phyloP scores from a whole-genome alignment of 2,797 vertebrate species.

The Lagodon rhomboides region DNA sequence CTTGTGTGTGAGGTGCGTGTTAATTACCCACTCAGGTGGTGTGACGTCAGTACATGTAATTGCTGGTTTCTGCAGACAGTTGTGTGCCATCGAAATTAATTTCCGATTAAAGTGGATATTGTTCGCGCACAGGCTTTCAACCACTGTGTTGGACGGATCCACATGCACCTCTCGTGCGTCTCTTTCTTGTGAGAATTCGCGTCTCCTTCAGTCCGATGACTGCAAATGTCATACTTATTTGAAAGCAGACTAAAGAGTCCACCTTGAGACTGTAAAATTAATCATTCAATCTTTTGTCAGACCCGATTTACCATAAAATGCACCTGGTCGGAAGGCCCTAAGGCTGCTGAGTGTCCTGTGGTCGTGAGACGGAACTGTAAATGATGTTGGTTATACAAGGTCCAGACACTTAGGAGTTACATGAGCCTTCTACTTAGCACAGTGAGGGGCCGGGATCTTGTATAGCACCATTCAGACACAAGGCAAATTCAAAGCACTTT shows the following conservation, averaged over 20 bases:
- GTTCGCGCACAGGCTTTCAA: conserved; percentile 6
- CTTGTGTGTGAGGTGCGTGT: conserved; percentile 15
- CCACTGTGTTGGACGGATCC: conserved; percentile 2
- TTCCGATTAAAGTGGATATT: conserved; percentile 6
- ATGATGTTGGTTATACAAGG: conserved; percentile 33
- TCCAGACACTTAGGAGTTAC: conserved; percentile 16
- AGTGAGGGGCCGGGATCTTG: conserved; percentile 15
- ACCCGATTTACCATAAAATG: conserved; percentile 26
- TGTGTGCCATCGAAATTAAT: neutral
- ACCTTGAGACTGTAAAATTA: conserved; percentile 31
- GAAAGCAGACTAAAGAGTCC: conserved; percentile 36
- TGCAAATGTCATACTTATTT: conserved; percentile 38
- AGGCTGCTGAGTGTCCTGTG: conserved; percentile 25
- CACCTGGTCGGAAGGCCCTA: conserved; percentile 7
- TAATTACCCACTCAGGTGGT: neutral
- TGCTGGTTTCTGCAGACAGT: neutral
- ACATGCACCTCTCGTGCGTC: conserved; percentile 11
- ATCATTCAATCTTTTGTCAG: conserved; percentile 24
- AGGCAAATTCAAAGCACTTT: conserved; percentile 21
- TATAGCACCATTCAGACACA: too few species aligned
- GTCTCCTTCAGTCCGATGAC: conserved; percentile 21
- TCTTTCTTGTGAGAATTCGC: neutral
- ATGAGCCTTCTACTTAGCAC: conserved; percentile 7
- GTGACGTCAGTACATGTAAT: neutral
- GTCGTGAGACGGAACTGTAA: conserved; percentile 22